phyloP scores from a whole-genome alignment of 2,888 invertebrate species.

The Calameuta filiformis region DNA sequence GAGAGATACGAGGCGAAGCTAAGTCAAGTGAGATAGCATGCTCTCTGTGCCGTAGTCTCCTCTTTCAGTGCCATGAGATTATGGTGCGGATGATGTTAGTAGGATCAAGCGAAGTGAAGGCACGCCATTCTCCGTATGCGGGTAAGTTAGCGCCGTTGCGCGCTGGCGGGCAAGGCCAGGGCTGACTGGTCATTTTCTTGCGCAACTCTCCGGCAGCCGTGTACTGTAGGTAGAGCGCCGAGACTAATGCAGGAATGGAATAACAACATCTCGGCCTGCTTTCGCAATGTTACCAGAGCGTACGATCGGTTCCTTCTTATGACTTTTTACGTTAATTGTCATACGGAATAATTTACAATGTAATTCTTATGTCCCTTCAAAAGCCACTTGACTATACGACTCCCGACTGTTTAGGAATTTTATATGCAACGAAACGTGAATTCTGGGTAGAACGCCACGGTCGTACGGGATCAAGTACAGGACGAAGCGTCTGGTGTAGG shows the following conservation, averaged over 20 bases:
- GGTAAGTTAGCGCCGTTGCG: slow-evolving; percentile 20
- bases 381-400: neutral
- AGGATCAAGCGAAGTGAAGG: neutral
- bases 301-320: neutral
- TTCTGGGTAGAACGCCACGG: neutral
- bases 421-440: neutral
- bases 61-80: neutral
- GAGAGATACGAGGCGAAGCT: neutral
- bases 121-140: slow-evolving; percentile 3
- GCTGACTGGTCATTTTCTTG: slow-evolving; percentile 55
- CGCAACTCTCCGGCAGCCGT: slow-evolving; percentile 36
- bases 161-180: slow-evolving; percentile 56
- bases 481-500: neutral
- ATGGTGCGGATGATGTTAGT: neutral
- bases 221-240: slow-evolving; percentile 1
- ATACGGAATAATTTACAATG: neutral
- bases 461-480: neutral
- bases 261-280: neutral
- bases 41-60: neutral
- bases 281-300: neutral
- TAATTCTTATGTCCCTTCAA: neutral
- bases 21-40: slow-evolving; percentile 8
- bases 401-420: neutral
- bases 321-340: neutral
- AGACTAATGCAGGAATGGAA: neutral